Evolutionary conservation across 2,113 vertebrate species (phyloP).

Genomic region (Arenaria interpres): DNA sequence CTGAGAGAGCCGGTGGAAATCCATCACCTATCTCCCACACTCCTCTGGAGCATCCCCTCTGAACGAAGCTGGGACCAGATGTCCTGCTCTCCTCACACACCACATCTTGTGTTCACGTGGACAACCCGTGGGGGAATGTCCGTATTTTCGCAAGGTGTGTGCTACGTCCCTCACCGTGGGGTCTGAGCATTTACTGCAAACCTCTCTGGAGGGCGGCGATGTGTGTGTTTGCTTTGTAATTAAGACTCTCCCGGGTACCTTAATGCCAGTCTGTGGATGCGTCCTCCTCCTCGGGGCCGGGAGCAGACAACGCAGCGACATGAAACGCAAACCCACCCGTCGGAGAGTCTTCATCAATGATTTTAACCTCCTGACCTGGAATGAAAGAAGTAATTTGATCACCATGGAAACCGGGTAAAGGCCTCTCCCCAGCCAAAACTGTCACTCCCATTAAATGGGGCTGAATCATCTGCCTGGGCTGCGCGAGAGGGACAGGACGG

Average conservation of each 20-base stretch:
- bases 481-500: background rate
- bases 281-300: accelerated
- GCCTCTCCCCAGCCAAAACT: background rate
- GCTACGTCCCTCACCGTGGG: accelerated
- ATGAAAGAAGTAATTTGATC: background rate
- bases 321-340: background rate
- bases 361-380: background rate
- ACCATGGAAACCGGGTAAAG: background rate
- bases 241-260: background rate
- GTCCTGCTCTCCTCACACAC: background rate
- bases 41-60: background rate
- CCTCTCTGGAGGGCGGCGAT: accelerated
- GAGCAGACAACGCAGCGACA: background rate
- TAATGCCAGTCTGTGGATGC: accelerated
- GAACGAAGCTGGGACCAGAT: accelerated
- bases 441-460: background rate
- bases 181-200: background rate
- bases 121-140: accelerated
- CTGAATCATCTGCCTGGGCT: background rate
- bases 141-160: accelerated
- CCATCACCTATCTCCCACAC: background rate
- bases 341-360: background rate
- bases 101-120: too few relatives aligned
- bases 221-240: accelerated
- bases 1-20: background rate